Percentiles rank a stretch among this genome's conserved stretches.
Evolutionary conservation across 2,888 invertebrate genomes (phyloP).

Genomic region (Notodonta ziczac): DNA sequence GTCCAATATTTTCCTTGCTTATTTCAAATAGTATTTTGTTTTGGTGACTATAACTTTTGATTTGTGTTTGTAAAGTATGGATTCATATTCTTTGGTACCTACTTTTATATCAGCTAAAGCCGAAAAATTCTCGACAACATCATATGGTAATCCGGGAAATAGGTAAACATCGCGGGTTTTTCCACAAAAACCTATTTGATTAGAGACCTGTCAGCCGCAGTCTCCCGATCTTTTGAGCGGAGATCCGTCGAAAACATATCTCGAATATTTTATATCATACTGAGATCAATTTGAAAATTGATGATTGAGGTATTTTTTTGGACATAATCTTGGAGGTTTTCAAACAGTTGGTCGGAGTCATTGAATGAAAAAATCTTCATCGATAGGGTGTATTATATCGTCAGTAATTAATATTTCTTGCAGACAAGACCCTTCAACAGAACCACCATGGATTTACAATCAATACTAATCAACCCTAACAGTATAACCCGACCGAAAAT

Average conservation of each 20-base stretch:
- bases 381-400: no score
- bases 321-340: no score
- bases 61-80: not conserved
- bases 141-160: constrained; percentile 35
- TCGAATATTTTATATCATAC: not conserved
- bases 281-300: not conserved
- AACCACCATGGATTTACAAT: no score
- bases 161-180: constrained; percentile 32
- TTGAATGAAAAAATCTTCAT: no score
- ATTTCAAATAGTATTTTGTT: constrained; percentile 6
- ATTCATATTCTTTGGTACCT: not conserved
- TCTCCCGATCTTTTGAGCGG: constrained; percentile 7
- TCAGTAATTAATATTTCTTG: no score
- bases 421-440: no score
- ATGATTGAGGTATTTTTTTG: not conserved
- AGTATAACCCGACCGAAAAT: no score
- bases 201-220: constrained; percentile 38
- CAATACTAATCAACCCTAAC: no score
- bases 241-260: not conserved
- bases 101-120: not conserved
- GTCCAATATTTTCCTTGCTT: constrained; percentile 3
- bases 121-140: not conserved
- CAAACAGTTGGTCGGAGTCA: no score
- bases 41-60: not conserved
- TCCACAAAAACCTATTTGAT: constrained; percentile 41